Conservation (phyloP, 1,140 invertebrate genomes). For the Listronotus bonariensis region DNA sequence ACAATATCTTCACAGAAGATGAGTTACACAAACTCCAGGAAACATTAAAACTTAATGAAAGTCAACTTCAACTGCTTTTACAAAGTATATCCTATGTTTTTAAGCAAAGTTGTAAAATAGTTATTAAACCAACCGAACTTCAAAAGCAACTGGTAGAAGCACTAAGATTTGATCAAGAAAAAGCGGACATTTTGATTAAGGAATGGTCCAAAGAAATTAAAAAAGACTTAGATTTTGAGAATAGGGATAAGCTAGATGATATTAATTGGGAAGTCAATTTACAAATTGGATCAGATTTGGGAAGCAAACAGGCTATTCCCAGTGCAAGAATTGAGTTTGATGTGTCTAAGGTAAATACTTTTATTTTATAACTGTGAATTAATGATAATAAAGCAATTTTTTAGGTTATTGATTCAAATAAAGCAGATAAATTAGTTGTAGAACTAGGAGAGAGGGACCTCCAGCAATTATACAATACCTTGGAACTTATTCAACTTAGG, state of each 20-base stretch:
- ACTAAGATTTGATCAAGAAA: constrained; percentile 44
- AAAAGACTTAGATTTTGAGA: constrained; percentile 48
- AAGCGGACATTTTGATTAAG: constrained; percentile 51
- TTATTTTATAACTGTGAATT: neutral
- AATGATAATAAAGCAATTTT: neutral
- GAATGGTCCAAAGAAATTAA: constrained; percentile 46
- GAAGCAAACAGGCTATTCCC: constrained; percentile 37
- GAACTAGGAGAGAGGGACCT: constrained; percentile 46
- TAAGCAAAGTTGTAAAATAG: constrained; percentile 46
- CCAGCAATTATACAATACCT: constrained; percentile 46
- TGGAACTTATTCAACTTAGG: constrained; percentile 52
- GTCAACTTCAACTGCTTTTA: constrained; percentile 43
- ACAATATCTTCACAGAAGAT: constrained; percentile 39
- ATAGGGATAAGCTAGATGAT: constrained; percentile 43
- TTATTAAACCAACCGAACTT: constrained; percentile 49
- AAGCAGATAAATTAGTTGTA: constrained; percentile 42
- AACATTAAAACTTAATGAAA: constrained; percentile 38
- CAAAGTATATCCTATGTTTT: constrained; percentile 48
- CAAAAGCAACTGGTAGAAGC: constrained; percentile 46
- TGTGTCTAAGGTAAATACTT: constrained; percentile 36
- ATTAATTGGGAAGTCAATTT: constrained; percentile 50
- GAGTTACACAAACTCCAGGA: constrained; percentile 45
- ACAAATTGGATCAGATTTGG: constrained; percentile 39
- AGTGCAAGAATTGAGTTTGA: constrained; percentile 43
- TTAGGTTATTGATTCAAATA: constrained; percentile 22